phyloP scores from a whole-genome alignment of 2,113 vertebrate species.

The Hippopotamus amphibius region DNA sequence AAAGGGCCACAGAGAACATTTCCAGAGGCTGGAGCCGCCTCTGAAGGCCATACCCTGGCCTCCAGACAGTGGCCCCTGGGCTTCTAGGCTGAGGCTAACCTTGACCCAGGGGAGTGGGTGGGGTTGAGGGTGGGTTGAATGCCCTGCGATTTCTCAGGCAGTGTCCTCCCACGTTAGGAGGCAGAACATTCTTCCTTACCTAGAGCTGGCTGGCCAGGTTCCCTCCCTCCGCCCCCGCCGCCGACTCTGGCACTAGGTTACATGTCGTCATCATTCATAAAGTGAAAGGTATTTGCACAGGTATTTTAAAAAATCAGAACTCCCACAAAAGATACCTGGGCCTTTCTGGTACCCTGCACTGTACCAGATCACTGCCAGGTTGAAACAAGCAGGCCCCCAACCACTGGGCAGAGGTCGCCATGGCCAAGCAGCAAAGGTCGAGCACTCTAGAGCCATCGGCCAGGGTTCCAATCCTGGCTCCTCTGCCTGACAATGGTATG shows the following conservation, averaged over 20 bases:
- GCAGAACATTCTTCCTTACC: neutral
- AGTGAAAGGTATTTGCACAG: neutral
- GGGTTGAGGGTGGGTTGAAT: too few relatives aligned
- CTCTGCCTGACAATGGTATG: neutral
- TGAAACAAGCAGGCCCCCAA: too few relatives aligned
- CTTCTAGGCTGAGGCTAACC: neutral
- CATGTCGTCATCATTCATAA: neutral
- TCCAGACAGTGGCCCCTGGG: neutral
- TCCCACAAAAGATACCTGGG: neutral
- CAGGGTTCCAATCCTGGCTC: neutral
- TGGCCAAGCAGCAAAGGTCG: rapidly evolving
- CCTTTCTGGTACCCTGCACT: neutral
- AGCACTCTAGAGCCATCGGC: neutral
- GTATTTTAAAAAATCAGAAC: neutral
- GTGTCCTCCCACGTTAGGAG: neutral
- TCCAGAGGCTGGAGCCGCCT: neutral
- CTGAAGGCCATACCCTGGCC: neutral
- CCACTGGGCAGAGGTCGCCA: rapidly evolving
- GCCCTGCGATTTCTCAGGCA: neutral
- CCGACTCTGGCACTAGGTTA: neutral
- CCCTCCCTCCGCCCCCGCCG: neutral
- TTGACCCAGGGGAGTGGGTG: too few relatives aligned
- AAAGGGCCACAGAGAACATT: neutral
- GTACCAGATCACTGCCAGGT: neutral
- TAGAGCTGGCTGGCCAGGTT: neutral